Evolutionary conservation across 2,888 invertebrate genomes (phyloP).

Genomic region (Charanyca ferruginea): DNA sequence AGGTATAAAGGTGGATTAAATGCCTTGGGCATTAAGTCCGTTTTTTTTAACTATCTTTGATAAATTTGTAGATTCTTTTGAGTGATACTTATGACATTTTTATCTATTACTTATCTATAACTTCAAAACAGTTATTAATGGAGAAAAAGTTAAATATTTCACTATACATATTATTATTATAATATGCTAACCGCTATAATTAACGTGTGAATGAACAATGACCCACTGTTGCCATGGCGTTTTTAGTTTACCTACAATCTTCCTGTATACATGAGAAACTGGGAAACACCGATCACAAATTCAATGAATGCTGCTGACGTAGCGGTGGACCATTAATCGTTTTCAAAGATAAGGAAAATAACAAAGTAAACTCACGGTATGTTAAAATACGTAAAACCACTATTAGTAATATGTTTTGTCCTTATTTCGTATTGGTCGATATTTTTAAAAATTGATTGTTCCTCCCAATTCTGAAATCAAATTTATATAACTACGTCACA

Average conservation of each 20-base stretch:
- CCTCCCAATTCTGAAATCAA: neutral
- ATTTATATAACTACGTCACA: constrained; percentile 12
- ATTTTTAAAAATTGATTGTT: neutral
- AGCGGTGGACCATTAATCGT: constrained; percentile 1
- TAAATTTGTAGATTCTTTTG: no score
- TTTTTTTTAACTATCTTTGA: no score
- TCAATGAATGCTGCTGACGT: constrained; percentile 42
- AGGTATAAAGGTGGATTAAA: no score
- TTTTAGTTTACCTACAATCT: neutral
- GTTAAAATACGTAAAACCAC: neutral
- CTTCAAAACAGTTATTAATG: neutral
- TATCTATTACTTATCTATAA: no score
- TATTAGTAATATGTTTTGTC: neutral
- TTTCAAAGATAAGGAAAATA: constrained; percentile 36
- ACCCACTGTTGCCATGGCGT: neutral
- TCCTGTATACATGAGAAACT: constrained; percentile 8
- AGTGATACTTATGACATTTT: no score
- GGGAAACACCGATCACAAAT: constrained; percentile 27
- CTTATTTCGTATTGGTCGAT: neutral
- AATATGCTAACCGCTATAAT: neutral
- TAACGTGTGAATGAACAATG: constrained; percentile 1
- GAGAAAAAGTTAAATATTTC: neutral
- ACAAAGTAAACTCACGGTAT: neutral
- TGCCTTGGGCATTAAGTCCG: no score
- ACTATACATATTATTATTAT: no score